Conservation (phyloP, 2,797 vertebrate species). For the Danionella dracula region DNA sequence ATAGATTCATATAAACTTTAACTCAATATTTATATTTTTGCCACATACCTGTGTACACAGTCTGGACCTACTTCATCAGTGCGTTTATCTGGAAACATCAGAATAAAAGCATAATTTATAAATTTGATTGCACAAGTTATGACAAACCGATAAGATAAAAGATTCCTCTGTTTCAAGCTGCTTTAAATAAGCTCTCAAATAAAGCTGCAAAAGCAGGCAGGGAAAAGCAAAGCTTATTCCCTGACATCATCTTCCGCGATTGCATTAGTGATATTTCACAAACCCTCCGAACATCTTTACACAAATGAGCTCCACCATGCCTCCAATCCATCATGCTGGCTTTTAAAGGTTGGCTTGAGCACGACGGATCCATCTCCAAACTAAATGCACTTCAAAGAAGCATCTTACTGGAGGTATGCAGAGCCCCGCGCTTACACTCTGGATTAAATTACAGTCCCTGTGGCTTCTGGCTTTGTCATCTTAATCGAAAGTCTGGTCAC, state of each 20-base stretch:
- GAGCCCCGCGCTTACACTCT: conserved; percentile 6
- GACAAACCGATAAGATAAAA: not conserved
- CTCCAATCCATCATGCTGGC: conserved; percentile 48
- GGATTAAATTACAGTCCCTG: conserved; percentile 28
- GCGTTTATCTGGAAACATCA: too few relatives aligned
- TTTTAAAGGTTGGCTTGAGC: conserved; percentile 48
- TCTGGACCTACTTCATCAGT: too few relatives aligned
- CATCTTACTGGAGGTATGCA: conserved; percentile 27
- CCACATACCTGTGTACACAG: too few relatives aligned
- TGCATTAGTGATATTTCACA: conserved; percentile 40
- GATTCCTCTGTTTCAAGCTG: not conserved
- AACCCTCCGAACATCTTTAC: conserved; percentile 35
- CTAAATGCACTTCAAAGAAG: conserved; percentile 46
- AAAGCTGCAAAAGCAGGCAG: not conserved
- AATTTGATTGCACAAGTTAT: too few relatives aligned
- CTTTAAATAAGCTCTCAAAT: not conserved
- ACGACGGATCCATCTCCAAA: conserved; percentile 36
- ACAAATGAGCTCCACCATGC: conserved; percentile 42
- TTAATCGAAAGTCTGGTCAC: conserved; percentile 48
- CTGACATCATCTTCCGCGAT: conserved; percentile 25
- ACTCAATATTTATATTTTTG: too few relatives aligned
- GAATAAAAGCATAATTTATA: too few relatives aligned
- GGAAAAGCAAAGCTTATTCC: not conserved
- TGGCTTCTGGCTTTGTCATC: conserved; percentile 23
- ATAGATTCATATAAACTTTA: too few relatives aligned